Conservation (phyloP, 2,888 invertebrate species). For the Drosophila koepferae region DNA sequence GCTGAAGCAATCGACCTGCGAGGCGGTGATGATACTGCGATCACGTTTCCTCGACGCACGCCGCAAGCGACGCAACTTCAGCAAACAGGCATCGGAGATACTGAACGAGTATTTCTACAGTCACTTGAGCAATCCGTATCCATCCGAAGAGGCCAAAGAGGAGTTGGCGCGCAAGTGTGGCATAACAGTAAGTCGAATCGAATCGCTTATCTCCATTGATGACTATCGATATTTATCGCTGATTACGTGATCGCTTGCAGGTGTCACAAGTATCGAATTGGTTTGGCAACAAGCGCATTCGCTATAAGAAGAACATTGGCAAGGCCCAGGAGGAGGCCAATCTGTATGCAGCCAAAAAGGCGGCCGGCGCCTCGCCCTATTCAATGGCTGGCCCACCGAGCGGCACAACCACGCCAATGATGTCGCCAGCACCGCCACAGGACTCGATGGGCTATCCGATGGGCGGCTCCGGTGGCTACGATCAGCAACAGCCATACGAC, state of each 20-base stretch:
- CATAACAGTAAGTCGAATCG: slow-evolving; percentile 92
- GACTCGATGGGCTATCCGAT: slow-evolving; percentile 97
- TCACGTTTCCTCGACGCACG: slow-evolving; percentile 91
- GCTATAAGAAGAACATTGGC: slow-evolving; percentile 99
- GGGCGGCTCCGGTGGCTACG: slow-evolving; percentile 96
- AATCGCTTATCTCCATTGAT: neutral
- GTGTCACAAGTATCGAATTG: slow-evolving; percentile 96
- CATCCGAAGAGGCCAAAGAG: slow-evolving; percentile 99
- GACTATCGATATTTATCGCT: neutral
- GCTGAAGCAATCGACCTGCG: slow-evolving; percentile 99
- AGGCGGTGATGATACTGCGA: slow-evolving; percentile 98
- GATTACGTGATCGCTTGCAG: slow-evolving; percentile 50
- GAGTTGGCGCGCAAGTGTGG: slow-evolving; percentile 99
- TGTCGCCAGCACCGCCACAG: slow-evolving; percentile 96
- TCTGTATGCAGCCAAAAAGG: slow-evolving; percentile 99
- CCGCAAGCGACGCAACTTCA: slow-evolving; percentile 98
- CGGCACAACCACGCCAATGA: slow-evolving; percentile 96
- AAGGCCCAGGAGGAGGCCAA: slow-evolving; percentile 99
- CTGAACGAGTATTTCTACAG: slow-evolving; percentile 99
- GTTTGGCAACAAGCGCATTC: slow-evolving; percentile 99
- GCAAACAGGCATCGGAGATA: slow-evolving; percentile 99
- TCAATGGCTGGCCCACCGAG: slow-evolving; percentile 95
- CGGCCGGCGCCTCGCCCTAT: slow-evolving; percentile 95
- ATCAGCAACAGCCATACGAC: slow-evolving; percentile 94
- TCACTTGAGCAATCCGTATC: slow-evolving; percentile 99